These are phyloP conservation scores for Hermaeophaga mercurialis DNA, from an alignment of 2,888 invertebrate genomes.

Conservation along the genomic window DNA sequence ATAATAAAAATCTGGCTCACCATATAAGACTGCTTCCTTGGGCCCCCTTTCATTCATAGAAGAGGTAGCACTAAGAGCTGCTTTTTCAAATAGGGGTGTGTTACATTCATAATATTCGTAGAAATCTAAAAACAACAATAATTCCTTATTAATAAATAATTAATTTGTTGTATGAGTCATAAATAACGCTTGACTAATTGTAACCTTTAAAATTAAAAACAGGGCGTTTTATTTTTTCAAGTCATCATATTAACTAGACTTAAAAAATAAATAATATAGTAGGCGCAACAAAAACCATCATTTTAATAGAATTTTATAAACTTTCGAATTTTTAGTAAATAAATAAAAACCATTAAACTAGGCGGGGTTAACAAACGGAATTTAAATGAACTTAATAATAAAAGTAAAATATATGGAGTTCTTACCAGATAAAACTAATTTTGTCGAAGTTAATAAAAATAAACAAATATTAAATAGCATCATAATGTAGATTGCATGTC, in stretches of 20 bases:
- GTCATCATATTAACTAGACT: background rate
- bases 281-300: background rate
- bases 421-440: constrained; percentile 32
- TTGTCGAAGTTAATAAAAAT: constrained; percentile 31
- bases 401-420: constrained; percentile 4
- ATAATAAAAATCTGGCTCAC: constrained; percentile 62
- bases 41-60: constrained; percentile 81
- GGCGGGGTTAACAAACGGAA: constrained; percentile 9
- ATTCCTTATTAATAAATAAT: constrained; percentile 2
- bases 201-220: background rate
- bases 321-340: background rate
- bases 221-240: background rate
- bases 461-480: constrained; percentile 36
- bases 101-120: constrained; percentile 76
- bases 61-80: constrained; percentile 80
- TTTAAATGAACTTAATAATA: background rate
- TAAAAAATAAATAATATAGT: background rate
- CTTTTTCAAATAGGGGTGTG: constrained; percentile 74
- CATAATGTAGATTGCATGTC: constrained; percentile 12
- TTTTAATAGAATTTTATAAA: background rate
- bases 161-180: constrained; percentile 16
- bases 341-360: constrained; percentile 10
- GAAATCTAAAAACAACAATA: constrained; percentile 56
- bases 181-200: constrained; percentile 6
- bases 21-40: constrained; percentile 83